A percentile compares a stretch with the other conserved stretches of the same genome.
Evolutionary conservation across 2,888 invertebrate genomes (phyloP).

Genomic region (Eristalinus sepulchralis): DNA sequence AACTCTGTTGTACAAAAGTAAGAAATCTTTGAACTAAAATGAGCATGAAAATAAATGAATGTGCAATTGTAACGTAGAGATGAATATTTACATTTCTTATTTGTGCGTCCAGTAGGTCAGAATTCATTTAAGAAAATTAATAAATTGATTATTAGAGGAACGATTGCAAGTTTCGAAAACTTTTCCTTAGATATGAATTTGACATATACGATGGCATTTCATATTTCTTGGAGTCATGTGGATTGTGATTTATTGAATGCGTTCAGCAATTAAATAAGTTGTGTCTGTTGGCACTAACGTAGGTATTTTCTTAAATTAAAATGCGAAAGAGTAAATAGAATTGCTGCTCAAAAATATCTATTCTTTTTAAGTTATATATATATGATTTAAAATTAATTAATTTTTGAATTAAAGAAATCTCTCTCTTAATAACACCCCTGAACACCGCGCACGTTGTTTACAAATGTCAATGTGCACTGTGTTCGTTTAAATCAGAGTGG

Average conservation of each 20-base stretch:
- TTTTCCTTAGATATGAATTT: slow-evolving; percentile 2
- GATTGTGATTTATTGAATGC: neutral
- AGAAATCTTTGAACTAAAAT: slow-evolving; percentile 79
- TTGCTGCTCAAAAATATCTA: too few species aligned
- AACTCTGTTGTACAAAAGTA: slow-evolving; percentile 80
- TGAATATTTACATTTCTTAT: slow-evolving; percentile 45
- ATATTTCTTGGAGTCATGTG: slow-evolving; percentile 1
- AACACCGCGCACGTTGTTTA: slow-evolving; percentile 44
- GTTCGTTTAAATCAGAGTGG: neutral
- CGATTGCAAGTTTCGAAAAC: neutral
- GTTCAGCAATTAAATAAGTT: neutral
- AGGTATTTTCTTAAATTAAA: too few species aligned
- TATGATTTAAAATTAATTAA: too few species aligned
- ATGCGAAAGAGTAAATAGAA: too few species aligned
- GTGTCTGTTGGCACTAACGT: neutral
- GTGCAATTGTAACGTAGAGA: neutral
- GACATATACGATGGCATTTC: slow-evolving; percentile 12
- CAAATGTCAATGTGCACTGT: slow-evolving; percentile 40
- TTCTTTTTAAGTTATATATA: too few species aligned
- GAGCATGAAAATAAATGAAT: slow-evolving; percentile 5
- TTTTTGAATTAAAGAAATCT: too few species aligned
- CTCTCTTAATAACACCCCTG: neutral
- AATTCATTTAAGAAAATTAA: slow-evolving; percentile 19
- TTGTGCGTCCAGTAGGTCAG: slow-evolving; percentile 45
- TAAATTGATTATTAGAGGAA: neutral